A percentile compares a stretch with the other conserved stretches of the same genome.
phyloP scores from a whole-genome alignment of 35 echinoderm and acorn worm species.

The Holothuria glaberrima region DNA sequence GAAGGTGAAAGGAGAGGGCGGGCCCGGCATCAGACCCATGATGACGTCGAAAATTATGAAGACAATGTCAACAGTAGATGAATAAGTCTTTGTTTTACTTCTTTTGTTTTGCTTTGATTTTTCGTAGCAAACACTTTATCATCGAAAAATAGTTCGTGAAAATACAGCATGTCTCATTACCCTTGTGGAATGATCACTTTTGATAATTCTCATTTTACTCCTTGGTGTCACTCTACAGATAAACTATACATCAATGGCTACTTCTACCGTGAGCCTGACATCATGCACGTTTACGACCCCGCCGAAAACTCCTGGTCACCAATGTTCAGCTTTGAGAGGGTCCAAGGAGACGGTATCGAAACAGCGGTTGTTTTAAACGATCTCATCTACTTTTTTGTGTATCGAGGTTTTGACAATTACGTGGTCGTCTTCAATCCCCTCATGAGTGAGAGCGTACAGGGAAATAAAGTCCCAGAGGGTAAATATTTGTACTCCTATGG shows the following conservation, averaged over 20 bases:
- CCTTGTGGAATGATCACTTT: background rate
- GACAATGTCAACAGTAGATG: too few relatives aligned
- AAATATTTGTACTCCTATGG: slow-evolving; percentile 97
- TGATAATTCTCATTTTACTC: background rate
- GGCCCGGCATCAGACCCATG: too few relatives aligned
- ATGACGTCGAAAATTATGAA: too few relatives aligned
- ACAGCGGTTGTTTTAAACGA: slow-evolving; percentile 91
- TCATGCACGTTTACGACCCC: slow-evolving; percentile 95
- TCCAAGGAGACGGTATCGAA: slow-evolving; percentile 93
- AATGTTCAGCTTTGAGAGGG: slow-evolving; percentile 83
- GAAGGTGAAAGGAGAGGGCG: too few relatives aligned
- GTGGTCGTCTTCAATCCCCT: slow-evolving; percentile 87
- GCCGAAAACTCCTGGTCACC: slow-evolving; percentile 76
- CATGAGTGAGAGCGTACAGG: slow-evolving; percentile 43
- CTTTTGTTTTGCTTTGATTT: too few relatives aligned
- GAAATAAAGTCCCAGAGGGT: slow-evolving; percentile 73
- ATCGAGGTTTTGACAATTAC: slow-evolving; percentile 91
- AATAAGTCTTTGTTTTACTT: too few relatives aligned
- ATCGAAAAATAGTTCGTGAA: background rate
- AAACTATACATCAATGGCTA: slow-evolving; percentile 97
- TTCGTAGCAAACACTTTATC: background rate
- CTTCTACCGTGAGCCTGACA: slow-evolving; percentile 96
- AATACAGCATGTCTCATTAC: background rate
- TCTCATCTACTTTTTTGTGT: slow-evolving; percentile 89
- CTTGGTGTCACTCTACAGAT: slow-evolving; percentile 10